Evolutionary conservation across 2,888 invertebrate species (phyloP).

Genomic region (Margaritifera margaritifera): DNA sequence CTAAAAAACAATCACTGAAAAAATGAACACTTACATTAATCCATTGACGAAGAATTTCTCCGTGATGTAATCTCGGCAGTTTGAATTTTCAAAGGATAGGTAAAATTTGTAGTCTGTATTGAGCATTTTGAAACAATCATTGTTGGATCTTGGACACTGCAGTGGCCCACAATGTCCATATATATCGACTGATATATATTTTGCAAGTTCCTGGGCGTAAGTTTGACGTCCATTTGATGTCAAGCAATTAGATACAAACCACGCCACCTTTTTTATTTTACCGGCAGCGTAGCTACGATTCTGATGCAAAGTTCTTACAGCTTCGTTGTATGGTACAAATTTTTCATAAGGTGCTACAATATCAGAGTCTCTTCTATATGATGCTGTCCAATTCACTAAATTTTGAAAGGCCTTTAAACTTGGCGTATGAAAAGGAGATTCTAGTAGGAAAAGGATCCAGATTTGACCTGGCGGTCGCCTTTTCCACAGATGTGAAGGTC

Average conservation of each 20-base stretch:
- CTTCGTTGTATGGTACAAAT: constrained; percentile 89
- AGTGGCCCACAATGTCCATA: constrained; percentile 66
- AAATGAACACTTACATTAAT: constrained; percentile 79
- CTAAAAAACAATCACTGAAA: neutral
- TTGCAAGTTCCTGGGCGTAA: constrained; percentile 87
- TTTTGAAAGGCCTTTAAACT: constrained; percentile 73
- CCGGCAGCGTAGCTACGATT: constrained; percentile 78
- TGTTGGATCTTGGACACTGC: constrained; percentile 78
- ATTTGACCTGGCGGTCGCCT: constrained; percentile 74
- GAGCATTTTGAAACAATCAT: constrained; percentile 89
- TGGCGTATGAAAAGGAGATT: constrained; percentile 95
- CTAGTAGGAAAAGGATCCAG: constrained; percentile 93
- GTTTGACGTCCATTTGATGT: constrained; percentile 92
- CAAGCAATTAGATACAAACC: constrained; percentile 98
- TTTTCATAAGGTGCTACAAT: constrained; percentile 96
- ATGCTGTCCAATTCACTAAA: constrained; percentile 94
- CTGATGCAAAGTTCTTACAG: constrained; percentile 76
- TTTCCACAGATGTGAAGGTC: constrained; percentile 59
- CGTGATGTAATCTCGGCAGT: constrained; percentile 95
- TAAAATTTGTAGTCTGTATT: constrained; percentile 96
- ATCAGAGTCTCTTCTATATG: constrained; percentile 94
- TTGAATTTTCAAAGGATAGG: constrained; percentile 96
- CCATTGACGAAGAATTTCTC: constrained; percentile 98
- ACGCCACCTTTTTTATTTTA: constrained; percentile 94
- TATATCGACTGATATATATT: constrained; percentile 81